A percentile compares a stretch with the other conserved stretches of the same genome.
Conservation (phyloP, 2,888 invertebrate species). For the Griposia aprilina region DNA sequence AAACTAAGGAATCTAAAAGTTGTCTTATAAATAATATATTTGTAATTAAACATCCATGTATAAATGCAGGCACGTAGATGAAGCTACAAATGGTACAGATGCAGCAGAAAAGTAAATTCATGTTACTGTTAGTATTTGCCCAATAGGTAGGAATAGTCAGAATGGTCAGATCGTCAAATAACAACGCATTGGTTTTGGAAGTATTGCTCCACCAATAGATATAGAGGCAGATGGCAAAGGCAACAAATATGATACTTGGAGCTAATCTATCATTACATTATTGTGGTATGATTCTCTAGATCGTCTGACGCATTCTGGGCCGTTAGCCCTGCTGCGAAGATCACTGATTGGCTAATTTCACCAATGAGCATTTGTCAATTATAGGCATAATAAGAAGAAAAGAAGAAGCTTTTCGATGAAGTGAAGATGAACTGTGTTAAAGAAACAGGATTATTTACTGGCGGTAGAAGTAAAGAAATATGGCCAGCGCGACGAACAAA, state of each 20-base stretch:
- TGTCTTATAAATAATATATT: background rate
- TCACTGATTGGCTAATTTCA: background rate
- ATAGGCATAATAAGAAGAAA: background rate
- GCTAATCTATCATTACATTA: conserved; percentile 13
- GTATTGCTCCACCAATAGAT: background rate
- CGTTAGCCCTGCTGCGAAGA: background rate
- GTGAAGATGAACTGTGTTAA: background rate
- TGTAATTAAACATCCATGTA: background rate
- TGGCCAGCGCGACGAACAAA: conserved; percentile 74
- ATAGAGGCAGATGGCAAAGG: background rate
- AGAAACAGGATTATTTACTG: background rate
- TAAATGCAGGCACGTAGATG: background rate
- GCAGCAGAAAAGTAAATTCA: too few relatives aligned
- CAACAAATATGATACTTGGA: background rate
- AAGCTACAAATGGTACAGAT: background rate
- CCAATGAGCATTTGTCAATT: background rate
- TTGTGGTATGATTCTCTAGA: too few relatives aligned
- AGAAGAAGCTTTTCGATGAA: background rate
- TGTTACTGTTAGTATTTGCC: background rate
- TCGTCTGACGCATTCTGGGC: too few relatives aligned
- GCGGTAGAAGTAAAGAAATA: conserved; percentile 71
- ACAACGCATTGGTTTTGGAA: background rate
- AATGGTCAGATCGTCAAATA: background rate
- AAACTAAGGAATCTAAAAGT: background rate
- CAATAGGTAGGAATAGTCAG: background rate